Percentiles rank a stretch among this genome's conserved stretches.
Conservation (phyloP, 1,140 invertebrate species). For the Aradophagus sp. region DNA sequence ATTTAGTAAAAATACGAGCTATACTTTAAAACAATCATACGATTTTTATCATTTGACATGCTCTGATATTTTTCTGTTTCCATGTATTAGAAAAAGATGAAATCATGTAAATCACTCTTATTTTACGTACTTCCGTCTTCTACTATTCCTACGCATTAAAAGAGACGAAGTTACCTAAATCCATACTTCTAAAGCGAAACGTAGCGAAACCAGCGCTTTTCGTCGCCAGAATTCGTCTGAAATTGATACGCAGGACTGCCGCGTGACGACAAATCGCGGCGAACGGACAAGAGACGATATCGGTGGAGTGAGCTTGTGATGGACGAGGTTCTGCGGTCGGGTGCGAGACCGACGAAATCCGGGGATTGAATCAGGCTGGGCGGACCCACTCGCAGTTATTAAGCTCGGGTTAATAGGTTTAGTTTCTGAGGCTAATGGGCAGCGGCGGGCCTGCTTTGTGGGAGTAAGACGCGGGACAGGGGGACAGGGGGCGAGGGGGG, state of each 20-base stretch:
- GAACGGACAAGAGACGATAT: conserved; percentile 34
- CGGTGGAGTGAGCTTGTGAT: conserved; percentile 43
- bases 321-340: conserved; percentile 52
- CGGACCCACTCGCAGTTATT: conserved; percentile 61
- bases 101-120: no score
- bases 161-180: no score
- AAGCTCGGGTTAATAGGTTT: conserved; percentile 69
- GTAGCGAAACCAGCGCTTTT: no score
- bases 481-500: background rate
- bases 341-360: conserved; percentile 51
- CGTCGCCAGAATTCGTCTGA: background rate
- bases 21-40: no score
- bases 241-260: conserved; percentile 17
- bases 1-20: no score
- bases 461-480: background rate
- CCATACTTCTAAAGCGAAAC: no score
- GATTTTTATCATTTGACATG: no score
- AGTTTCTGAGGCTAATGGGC: conserved; percentile 67
- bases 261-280: conserved; percentile 21
- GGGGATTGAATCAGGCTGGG: conserved; percentile 42
- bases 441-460: conserved; percentile 43
- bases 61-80: no score
- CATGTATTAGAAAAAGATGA: no score
- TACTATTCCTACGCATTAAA: no score
- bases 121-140: no score